These are phyloP conservation scores for Phalacrocorax brasilianus DNA, from an alignment of 2,113 vertebrate species.

Conservation along the genomic window DNA sequence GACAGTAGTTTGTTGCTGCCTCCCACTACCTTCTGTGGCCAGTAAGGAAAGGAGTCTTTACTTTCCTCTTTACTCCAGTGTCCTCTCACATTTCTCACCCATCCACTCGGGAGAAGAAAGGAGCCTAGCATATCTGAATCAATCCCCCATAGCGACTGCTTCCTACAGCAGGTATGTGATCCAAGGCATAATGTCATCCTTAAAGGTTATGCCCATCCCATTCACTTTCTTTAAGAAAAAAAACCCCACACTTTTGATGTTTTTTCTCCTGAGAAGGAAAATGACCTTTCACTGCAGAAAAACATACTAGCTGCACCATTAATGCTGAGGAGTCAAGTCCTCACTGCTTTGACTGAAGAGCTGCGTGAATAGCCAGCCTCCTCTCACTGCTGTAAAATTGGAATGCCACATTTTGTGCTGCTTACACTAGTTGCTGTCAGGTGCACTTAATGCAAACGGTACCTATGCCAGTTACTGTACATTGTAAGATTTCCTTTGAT, in stretches of 20 bases:
- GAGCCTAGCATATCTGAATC: background rate
- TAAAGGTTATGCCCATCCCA: background rate
- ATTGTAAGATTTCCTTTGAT: background rate
- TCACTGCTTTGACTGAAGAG: slow-evolving; percentile 1
- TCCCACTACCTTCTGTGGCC: background rate
- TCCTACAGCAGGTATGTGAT: background rate
- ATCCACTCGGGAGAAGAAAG: background rate
- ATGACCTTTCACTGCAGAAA: slow-evolving; percentile 23
- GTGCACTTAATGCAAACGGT: background rate
- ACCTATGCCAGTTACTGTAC: background rate
- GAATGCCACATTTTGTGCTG: background rate
- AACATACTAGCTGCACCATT: background rate
- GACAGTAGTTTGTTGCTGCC: background rate
- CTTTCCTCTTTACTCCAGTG: background rate
- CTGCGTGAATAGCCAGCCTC: background rate
- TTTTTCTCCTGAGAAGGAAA: background rate
- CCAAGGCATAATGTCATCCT: background rate
- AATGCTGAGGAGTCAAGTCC: background rate
- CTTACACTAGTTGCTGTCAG: background rate
- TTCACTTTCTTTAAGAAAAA: background rate
- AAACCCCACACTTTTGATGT: background rate
- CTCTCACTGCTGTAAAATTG: background rate
- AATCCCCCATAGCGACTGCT: background rate
- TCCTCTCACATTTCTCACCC: background rate
- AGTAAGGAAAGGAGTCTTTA: background rate